Percentiles rank a stretch among this genome's conserved stretches.
Evolutionary conservation across 2,888 invertebrate species (phyloP).

Genomic region (Tillus elongatus): DNA sequence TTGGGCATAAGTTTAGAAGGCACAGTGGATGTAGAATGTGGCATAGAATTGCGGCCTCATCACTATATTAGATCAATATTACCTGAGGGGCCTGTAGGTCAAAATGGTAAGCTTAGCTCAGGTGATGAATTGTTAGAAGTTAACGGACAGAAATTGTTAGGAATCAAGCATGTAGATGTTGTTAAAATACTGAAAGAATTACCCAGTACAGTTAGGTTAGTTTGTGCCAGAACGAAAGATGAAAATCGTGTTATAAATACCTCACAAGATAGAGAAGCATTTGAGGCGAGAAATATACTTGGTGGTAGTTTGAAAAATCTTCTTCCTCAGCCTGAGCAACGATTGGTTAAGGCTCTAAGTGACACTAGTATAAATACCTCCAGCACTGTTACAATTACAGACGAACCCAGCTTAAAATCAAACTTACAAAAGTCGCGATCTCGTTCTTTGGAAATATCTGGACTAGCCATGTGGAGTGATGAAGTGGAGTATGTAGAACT

Average conservation of each 20-base stretch:
- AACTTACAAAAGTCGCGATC: constrained; percentile 61
- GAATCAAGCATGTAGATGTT: constrained; percentile 92
- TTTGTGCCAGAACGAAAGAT: constrained; percentile 68
- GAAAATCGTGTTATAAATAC: constrained; percentile 63
- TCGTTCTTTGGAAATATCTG: constrained; percentile 91
- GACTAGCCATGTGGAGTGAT: constrained; percentile 94
- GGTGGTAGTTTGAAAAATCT: constrained; percentile 81
- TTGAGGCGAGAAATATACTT: constrained; percentile 71
- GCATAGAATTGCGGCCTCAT: constrained; percentile 93
- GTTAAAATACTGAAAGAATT: constrained; percentile 90
- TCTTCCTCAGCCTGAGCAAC: constrained; percentile 43
- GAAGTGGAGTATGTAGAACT: constrained; percentile 88
- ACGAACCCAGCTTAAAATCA: constrained; percentile 47
- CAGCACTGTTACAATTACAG: constrained; percentile 70
- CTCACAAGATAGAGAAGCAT: constrained; percentile 63
- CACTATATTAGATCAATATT: constrained; percentile 96
- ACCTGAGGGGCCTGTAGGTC: constrained; percentile 92
- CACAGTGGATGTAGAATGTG: constrained; percentile 96
- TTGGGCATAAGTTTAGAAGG: constrained; percentile 96
- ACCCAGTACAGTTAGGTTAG: constrained; percentile 81
- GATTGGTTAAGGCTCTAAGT: constrained; percentile 84
- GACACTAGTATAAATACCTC: constrained; percentile 87
- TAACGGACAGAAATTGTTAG: constrained; percentile 83
- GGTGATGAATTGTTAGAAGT: constrained; percentile 97
- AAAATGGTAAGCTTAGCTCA: constrained; percentile 78